Percentiles rank a stretch among this genome's conserved stretches.
These are phyloP conservation scores for Mycteria americana DNA, from an alignment of 2,797 vertebrate genomes.

Conservation along the genomic window DNA sequence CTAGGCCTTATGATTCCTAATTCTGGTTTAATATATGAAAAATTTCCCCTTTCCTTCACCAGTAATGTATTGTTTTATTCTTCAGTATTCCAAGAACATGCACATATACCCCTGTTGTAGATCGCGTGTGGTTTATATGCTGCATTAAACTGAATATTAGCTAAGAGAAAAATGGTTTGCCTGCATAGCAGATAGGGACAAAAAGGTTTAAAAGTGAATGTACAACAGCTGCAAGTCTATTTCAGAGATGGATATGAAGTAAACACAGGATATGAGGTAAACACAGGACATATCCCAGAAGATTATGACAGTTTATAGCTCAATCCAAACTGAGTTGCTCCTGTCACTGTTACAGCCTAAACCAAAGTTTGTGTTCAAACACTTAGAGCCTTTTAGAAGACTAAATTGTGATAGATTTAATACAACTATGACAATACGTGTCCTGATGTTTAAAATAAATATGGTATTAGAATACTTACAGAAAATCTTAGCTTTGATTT, in stretches of 20 bases:
- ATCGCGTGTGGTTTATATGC: not conserved
- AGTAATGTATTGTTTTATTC: not conserved
- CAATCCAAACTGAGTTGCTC: not conserved
- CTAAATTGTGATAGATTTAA: not conserved
- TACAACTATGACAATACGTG: not conserved
- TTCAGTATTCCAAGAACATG: not conserved
- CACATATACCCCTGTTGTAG: not conserved
- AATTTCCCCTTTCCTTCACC: not conserved
- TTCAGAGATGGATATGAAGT: not conserved
- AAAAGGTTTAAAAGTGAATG: not conserved
- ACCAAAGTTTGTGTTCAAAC: not conserved
- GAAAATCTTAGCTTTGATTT: not conserved
- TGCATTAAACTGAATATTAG: not conserved
- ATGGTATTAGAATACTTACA: not conserved
- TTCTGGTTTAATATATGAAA: not conserved
- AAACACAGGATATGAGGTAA: not conserved
- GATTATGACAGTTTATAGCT: not conserved
- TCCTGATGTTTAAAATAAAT: not conserved
- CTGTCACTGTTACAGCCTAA: not conserved
- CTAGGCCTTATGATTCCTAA: not conserved
- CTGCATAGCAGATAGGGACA: not conserved
- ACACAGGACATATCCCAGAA: not conserved
- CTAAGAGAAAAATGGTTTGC: not conserved
- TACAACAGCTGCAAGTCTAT: not conserved
- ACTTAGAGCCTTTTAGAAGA: not conserved